These are phyloP conservation scores for Agriopis marginaria DNA, from an alignment of 2,888 invertebrate species.

Conservation along the genomic window DNA sequence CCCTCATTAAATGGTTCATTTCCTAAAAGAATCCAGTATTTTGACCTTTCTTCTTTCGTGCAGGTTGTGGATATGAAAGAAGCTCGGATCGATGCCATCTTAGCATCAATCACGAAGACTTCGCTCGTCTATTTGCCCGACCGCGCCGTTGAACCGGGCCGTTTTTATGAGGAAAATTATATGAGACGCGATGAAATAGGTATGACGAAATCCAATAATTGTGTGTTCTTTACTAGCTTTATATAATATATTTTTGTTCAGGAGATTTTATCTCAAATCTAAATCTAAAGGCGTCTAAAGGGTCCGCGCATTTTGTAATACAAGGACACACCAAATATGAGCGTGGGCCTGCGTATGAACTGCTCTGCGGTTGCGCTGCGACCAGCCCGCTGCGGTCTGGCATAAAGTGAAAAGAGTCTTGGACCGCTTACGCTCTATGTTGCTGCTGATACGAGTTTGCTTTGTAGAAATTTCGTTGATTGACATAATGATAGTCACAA, in stretches of 20 bases:
- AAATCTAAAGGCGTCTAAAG: too few species aligned
- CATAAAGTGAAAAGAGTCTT: too few species aligned
- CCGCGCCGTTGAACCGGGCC: slow-evolving; percentile 86
- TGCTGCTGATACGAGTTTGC: too few species aligned
- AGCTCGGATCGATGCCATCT: slow-evolving; percentile 89
- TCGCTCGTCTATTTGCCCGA: slow-evolving; percentile 88
- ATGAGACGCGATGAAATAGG: slow-evolving; percentile 83
- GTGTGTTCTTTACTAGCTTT: background rate
- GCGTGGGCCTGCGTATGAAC: too few species aligned
- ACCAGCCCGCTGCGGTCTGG: too few species aligned
- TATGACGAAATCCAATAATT: slow-evolving; percentile 47
- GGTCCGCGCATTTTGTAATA: too few species aligned
- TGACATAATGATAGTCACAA: too few species aligned
- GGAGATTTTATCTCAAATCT: background rate
- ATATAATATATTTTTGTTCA: background rate
- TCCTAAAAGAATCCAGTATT: background rate
- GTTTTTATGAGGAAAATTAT: slow-evolving; percentile 88
- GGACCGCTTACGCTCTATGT: too few species aligned
- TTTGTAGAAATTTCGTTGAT: too few species aligned
- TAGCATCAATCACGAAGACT: slow-evolving; percentile 87
- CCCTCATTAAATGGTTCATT: background rate
- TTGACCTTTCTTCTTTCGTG: background rate
- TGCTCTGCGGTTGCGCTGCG: too few species aligned
- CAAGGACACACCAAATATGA: too few species aligned
- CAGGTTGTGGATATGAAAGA: slow-evolving; percentile 91